Evolutionary conservation across 1,140 invertebrate species (phyloP).

Genomic region (Aethina tumida): DNA sequence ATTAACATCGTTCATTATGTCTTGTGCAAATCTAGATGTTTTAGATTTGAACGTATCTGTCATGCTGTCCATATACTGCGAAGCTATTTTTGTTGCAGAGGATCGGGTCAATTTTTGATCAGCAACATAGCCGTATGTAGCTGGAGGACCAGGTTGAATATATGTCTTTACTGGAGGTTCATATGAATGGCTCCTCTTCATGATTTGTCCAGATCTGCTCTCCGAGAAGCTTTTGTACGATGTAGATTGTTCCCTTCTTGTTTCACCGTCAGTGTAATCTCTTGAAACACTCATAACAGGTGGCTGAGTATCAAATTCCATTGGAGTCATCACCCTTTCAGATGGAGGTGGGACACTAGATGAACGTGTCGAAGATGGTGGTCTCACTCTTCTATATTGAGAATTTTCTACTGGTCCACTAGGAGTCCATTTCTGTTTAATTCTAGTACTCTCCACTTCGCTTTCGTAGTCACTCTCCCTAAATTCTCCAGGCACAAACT

Average conservation of each 20-base stretch:
- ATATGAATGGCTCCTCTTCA: conserved; percentile 31
- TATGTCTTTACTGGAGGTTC: conserved; percentile 24
- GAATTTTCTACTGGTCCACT: conserved; percentile 44
- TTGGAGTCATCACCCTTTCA: conserved; percentile 44
- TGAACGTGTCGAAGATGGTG: conserved; percentile 38
- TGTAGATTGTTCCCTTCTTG: conserved; percentile 17
- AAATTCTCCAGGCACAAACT: conserved; percentile 57
- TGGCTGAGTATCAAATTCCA: conserved; percentile 51
- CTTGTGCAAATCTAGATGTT: conserved; percentile 56
- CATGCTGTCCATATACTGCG: conserved; percentile 55
- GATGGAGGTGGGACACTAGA: conserved; percentile 38
- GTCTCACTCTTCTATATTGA: conserved; percentile 48
- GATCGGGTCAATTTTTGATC: conserved; percentile 38
- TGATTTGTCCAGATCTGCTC: conserved; percentile 22
- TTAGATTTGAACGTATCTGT: conserved; percentile 58
- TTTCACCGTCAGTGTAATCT: conserved; percentile 20
- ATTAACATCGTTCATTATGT: conserved; percentile 52
- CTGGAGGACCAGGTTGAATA: conserved; percentile 46
- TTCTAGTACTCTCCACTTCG: conserved; percentile 49
- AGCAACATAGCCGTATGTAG: conserved; percentile 45
- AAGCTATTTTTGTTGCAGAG: conserved; percentile 43
- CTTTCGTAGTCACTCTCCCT: conserved; percentile 63
- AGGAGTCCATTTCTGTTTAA: conserved; percentile 51
- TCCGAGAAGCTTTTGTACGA: conserved; percentile 22
- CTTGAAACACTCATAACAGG: conserved; percentile 31